These are phyloP conservation scores for Drusus annulatus DNA, from an alignment of 1,140 invertebrate species.

Conservation along the genomic window DNA sequence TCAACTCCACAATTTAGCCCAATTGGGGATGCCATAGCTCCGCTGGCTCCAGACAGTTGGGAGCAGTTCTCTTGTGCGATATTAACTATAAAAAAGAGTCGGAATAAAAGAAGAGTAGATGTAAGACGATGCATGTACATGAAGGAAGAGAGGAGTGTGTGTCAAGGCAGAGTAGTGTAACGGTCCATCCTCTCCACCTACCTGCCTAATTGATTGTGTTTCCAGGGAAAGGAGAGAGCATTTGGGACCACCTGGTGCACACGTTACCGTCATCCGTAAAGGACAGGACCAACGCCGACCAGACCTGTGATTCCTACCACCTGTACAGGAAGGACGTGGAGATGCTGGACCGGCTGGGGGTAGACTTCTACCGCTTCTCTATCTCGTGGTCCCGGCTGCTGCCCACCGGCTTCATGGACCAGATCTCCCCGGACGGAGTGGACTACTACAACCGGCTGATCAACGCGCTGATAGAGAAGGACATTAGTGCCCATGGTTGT, in stretches of 20 bases:
- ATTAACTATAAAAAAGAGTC: too few relatives aligned
- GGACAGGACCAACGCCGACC: slow-evolving; percentile 70
- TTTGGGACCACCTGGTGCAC: slow-evolving; percentile 73
- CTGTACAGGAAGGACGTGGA: slow-evolving; percentile 71
- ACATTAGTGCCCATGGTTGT: slow-evolving; percentile 73
- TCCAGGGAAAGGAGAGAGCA: slow-evolving; percentile 70
- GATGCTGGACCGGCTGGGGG: slow-evolving; percentile 69
- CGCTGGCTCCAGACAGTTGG: too few relatives aligned
- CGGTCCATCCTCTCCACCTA: too few relatives aligned
- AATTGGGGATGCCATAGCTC: too few relatives aligned
- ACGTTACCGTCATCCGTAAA: slow-evolving; percentile 66
- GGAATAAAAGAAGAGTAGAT: too few relatives aligned
- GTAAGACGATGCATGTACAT: too few relatives aligned
- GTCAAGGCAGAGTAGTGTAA: too few relatives aligned
- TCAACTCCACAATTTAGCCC: too few relatives aligned
- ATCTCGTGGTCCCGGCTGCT: slow-evolving; percentile 75
- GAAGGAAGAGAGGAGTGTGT: too few relatives aligned
- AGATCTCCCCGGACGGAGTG: slow-evolving; percentile 71
- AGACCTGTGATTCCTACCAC: slow-evolving; percentile 65
- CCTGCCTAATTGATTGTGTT: too few relatives aligned
- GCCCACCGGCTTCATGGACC: slow-evolving; percentile 69
- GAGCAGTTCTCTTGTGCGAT: too few relatives aligned
- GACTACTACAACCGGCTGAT: slow-evolving; percentile 76
- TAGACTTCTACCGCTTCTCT: slow-evolving; percentile 75
- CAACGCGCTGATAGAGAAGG: slow-evolving; percentile 68